These are phyloP conservation scores for Palythoa caribaeorum DNA, from an alignment of 92 coral and sea anemone genomes.

Conservation along the genomic window DNA sequence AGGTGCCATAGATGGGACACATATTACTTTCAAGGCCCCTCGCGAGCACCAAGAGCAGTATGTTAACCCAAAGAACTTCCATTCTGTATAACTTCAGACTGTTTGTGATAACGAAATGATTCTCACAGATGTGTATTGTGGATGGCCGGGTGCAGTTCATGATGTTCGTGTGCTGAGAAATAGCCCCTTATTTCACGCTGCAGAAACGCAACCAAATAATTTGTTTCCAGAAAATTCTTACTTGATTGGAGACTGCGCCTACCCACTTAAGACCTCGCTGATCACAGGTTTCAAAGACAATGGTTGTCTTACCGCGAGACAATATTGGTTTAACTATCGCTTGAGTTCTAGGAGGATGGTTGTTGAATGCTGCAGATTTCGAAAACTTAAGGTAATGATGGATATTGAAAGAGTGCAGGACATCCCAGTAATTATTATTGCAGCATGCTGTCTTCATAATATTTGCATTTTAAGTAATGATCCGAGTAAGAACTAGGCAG, in stretches of 20 bases:
- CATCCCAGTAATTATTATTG: no score
- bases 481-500: no score
- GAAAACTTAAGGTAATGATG: no score
- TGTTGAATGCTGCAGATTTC: no score
- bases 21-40: conserved; percentile 48
- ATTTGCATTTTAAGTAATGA: no score
- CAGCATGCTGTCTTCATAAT: no score
- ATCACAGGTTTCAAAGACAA: no score
- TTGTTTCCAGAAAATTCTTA: conserved; percentile 42
- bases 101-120: conserved; percentile 38
- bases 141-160: conserved; percentile 59
- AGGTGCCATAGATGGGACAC: conserved; percentile 64
- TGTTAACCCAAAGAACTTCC: conserved; percentile 53
- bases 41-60: conserved; percentile 50
- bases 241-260: conserved; percentile 11
- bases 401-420: no score
- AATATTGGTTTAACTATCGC: no score
- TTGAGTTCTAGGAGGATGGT: no score
- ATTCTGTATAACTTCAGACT: neutral
- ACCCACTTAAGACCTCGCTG: no score
- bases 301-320: no score
- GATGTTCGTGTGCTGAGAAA: conserved; percentile 61
- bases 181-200: conserved; percentile 48
- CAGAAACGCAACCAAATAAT: conserved; percentile 38
- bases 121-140: conserved; percentile 54